Evolutionary conservation across 2,888 invertebrate genomes (phyloP).

Genomic region (Apamea monoglypha): DNA sequence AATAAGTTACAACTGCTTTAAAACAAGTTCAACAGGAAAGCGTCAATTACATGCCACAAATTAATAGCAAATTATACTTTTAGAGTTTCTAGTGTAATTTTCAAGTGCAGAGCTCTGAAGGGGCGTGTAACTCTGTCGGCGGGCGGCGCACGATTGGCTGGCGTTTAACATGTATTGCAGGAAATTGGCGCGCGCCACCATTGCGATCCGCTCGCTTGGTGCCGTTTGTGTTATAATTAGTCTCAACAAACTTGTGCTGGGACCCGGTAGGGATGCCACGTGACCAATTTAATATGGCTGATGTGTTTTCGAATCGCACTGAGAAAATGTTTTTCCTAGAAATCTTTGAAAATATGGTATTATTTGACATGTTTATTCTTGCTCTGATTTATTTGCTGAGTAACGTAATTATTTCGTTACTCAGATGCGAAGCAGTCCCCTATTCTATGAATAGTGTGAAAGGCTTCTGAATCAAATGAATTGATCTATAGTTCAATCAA

Average conservation of each 20-base stretch:
- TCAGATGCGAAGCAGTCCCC: neutral
- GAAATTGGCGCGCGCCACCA: constrained; percentile 79
- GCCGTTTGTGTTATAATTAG: constrained; percentile 76
- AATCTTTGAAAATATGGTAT: neutral
- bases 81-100: constrained; percentile 48
- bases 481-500: neutral
- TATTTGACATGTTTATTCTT: neutral
- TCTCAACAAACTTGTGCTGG: constrained; percentile 70
- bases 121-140: constrained; percentile 61
- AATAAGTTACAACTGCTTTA: constrained; percentile 10
- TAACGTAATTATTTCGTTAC: neutral
- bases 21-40: constrained; percentile 30
- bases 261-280: constrained; percentile 40
- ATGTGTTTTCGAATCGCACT: neutral
- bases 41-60: constrained; percentile 28
- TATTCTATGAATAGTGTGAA: neutral
- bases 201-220: constrained; percentile 70
- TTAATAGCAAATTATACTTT: constrained; percentile 50
- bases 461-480: neutral
- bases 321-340: neutral
- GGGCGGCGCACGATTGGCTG: constrained; percentile 74
- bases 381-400: neutral
- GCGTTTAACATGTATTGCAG: constrained; percentile 81
- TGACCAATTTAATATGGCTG: constrained; percentile 39
- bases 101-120: constrained; percentile 61